Evolutionary conservation across 2,888 invertebrate genomes (phyloP), one percentile per base, ranked within the genome.

Genomic region (Hydroisotoma schaefferi): DNA sequence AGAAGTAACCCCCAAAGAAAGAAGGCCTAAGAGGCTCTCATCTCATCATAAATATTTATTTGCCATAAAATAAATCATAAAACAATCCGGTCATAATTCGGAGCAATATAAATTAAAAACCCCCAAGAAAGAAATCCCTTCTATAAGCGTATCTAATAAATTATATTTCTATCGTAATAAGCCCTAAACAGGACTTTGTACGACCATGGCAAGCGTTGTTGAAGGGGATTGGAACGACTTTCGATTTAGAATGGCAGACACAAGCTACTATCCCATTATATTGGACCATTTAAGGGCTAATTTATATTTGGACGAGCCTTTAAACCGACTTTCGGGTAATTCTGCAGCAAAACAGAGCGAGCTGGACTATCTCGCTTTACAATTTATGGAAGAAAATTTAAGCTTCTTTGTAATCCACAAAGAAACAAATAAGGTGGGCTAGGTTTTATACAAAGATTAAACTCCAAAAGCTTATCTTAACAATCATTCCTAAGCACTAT

Each of bases 161-260:
- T n/a, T n/a, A 10, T 33, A 33, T 10, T 33, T 33, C 33, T 8
- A 10, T 8, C 33, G 15, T 33, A 10, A 33, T 10, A 33, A 33
- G 8, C 33, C 33, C 33, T 33, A 10, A 10, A 33, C 8, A 10
- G 15, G 33, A 33, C 33, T n/a, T n/a, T n/a, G n/a, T n/a, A n/a
- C n/a, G n/a, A 43, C 3, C 15, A 63, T 63, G 66, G 59, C 56
- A 43, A 51, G 60, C 2, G 51, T 59, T 33, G 65, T 66, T 26
- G 70, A 61, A 58, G 66, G 64, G 28, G 65, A 68, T 2, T 70
- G 68, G 68, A 68, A 66, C 46, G 59, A 57, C 38, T 70, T 68
- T 28, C 46, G 56, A 6, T 68, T 70, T 56, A 47, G 58, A 48
- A 58, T 68, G 58, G 61, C 60, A 20, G 60, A 59, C 6, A 51